A percentile compares a stretch with the other conserved stretches of the same genome.
These are phyloP conservation scores for Cistogaster globosa DNA, from an alignment of 2,888 invertebrate genomes.

Conservation along the genomic window DNA sequence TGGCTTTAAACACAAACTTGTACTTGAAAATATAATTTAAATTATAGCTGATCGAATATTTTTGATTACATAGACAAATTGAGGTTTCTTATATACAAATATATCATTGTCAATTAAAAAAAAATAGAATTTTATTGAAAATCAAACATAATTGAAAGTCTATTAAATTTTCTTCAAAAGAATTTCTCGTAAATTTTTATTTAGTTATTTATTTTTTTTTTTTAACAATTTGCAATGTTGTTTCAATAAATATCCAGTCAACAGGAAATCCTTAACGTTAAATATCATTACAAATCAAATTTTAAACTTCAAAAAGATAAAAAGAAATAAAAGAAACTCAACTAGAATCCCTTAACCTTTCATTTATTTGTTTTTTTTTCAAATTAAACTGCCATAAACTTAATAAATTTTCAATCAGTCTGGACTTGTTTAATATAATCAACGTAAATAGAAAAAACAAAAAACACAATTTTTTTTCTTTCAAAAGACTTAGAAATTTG, in stretches of 20 bases:
- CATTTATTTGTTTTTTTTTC: constrained; percentile 14
- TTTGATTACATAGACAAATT: too few relatives aligned
- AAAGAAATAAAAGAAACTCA: background rate
- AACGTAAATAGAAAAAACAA: constrained; percentile 17
- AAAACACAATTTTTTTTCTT: background rate
- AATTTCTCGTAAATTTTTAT: too few relatives aligned
- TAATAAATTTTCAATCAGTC: constrained; percentile 70
- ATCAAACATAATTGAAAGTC: too few relatives aligned
- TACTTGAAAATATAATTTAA: too few relatives aligned
- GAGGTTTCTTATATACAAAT: too few relatives aligned
- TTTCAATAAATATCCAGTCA: constrained; percentile 2
- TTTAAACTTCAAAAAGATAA: constrained; percentile 13
- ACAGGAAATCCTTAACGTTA: constrained; percentile 10
- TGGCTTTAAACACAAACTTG: too few relatives aligned
- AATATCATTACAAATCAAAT: constrained; percentile 21
- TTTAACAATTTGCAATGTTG: background rate
- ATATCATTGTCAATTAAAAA: too few relatives aligned
- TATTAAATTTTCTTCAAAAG: too few relatives aligned
- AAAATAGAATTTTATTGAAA: too few relatives aligned
- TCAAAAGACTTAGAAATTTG: background rate
- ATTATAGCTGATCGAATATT: too few relatives aligned
- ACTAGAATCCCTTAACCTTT: constrained; percentile 25
- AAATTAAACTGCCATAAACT: constrained; percentile 50
- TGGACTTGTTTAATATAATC: constrained; percentile 48
- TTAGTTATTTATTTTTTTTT: too few relatives aligned